phyloP scores from a whole-genome alignment of 2,797 vertebrate genomes.

The Alectoris magna region DNA sequence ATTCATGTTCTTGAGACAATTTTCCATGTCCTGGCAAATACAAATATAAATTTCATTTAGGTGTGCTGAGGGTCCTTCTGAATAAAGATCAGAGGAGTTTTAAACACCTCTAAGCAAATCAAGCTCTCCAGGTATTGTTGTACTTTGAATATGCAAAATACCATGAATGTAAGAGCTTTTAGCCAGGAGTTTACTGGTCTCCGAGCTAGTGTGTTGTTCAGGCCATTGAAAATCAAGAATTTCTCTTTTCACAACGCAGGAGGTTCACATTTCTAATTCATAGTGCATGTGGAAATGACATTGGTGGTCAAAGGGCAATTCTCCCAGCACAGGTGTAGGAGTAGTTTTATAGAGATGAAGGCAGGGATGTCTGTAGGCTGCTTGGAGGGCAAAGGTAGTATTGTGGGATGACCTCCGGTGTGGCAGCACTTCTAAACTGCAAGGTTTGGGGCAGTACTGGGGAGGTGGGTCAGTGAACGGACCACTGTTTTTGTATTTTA shows the following conservation, averaged over 20 bases:
- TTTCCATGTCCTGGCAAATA: slow-evolving; percentile 25
- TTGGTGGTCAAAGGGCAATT: background rate
- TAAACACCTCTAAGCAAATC: slow-evolving; percentile 52
- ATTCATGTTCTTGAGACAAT: slow-evolving; percentile 14
- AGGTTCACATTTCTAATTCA: background rate
- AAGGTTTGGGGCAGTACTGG: background rate
- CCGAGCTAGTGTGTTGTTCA: background rate
- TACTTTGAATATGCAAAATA: slow-evolving; percentile 48
- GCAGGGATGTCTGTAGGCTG: background rate
- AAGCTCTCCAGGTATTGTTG: slow-evolving; percentile 22
- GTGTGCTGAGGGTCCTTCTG: slow-evolving; percentile 28
- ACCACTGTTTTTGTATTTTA: background rate
- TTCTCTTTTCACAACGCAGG: background rate
- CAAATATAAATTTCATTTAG: slow-evolving; percentile 50
- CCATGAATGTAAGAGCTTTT: background rate
- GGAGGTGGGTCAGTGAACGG: background rate
- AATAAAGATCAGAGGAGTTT: slow-evolving; percentile 61
- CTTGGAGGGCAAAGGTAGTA: background rate
- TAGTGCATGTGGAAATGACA: rapidly evolving
- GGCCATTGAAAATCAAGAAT: background rate
- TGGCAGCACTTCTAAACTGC: background rate
- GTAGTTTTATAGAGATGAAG: background rate
- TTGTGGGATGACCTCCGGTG: background rate
- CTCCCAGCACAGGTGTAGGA: background rate
- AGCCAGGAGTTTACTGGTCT: background rate